Evolutionary conservation across 2,113 vertebrate species (phyloP).

Genomic region (Cariama cristata): DNA sequence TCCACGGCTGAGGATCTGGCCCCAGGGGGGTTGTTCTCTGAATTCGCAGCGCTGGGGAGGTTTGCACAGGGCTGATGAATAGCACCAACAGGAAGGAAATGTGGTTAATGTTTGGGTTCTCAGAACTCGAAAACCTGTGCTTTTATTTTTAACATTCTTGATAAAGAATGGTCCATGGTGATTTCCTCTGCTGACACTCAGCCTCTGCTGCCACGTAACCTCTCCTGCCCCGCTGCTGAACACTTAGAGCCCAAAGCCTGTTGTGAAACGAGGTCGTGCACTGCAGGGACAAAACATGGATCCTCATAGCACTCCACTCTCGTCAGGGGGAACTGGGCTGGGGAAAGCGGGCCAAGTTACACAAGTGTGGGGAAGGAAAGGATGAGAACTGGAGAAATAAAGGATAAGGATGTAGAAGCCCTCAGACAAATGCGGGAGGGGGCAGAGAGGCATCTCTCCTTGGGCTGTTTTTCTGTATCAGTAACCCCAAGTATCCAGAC

Average conservation of each 20-base stretch:
- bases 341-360: not conserved
- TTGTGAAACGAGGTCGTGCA: not conserved
- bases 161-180: not conserved
- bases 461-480: not conserved
- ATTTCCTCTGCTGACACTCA: not conserved
- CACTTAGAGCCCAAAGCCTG: not conserved
- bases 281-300: not conserved
- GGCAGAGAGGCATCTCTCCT: not conserved
- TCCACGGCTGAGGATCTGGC: not conserved
- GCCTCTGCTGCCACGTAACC: not conserved
- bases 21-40: not conserved
- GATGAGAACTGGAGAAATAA: not conserved
- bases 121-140: not conserved
- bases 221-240: not conserved
- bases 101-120: not conserved
- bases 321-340: accelerated
- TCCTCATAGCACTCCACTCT: not conserved
- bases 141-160: not conserved
- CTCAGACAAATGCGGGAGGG: not conserved
- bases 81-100: not conserved
- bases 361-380: not conserved
- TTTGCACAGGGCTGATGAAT: not conserved
- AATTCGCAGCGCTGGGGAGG: not conserved
- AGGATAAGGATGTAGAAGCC: not conserved
- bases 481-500: not conserved